phyloP scores from a whole-genome alignment of 2,888 invertebrate species.

The Listrodromus nycthemerus region DNA sequence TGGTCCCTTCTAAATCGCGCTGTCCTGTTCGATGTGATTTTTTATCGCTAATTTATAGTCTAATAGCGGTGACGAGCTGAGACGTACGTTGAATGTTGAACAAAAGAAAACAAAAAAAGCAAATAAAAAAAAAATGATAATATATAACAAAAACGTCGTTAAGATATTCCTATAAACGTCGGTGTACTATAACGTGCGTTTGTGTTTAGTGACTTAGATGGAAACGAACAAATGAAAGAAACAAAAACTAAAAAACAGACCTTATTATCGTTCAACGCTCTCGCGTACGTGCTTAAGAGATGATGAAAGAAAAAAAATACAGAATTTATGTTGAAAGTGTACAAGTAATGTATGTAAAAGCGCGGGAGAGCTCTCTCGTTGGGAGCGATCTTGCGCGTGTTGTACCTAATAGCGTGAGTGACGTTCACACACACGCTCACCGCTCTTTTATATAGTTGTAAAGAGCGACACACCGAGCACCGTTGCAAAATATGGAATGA shows the following conservation, averaged over 20 bases:
- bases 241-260: constrained; percentile 29
- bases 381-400: constrained; percentile 45
- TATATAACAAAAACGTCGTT: constrained; percentile 71
- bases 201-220: constrained; percentile 73
- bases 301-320: constrained; percentile 54
- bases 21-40: constrained; percentile 78
- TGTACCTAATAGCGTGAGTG: constrained; percentile 61
- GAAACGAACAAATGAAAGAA: constrained; percentile 45
- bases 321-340: constrained; percentile 72
- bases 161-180: constrained; percentile 71
- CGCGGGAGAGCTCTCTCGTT: constrained; percentile 21
- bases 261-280: constrained; percentile 61
- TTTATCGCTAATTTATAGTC: constrained; percentile 77
- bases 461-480: constrained; percentile 46
- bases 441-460: constrained; percentile 54
- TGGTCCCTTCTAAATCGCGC: constrained; percentile 69
- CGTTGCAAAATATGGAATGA: constrained; percentile 46
- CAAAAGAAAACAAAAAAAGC: constrained; percentile 58
- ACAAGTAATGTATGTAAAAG: constrained; percentile 65
- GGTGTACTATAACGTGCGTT: constrained; percentile 71
- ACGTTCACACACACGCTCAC: constrained; percentile 42
- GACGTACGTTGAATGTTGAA: constrained; percentile 73
- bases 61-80: constrained; percentile 66
- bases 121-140: constrained; percentile 58
- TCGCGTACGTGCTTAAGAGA: constrained; percentile 39